Conservation (phyloP, 30 jellyfish, hydroid and myxozoan genomes). For the Rhopilema esculentum region DNA sequence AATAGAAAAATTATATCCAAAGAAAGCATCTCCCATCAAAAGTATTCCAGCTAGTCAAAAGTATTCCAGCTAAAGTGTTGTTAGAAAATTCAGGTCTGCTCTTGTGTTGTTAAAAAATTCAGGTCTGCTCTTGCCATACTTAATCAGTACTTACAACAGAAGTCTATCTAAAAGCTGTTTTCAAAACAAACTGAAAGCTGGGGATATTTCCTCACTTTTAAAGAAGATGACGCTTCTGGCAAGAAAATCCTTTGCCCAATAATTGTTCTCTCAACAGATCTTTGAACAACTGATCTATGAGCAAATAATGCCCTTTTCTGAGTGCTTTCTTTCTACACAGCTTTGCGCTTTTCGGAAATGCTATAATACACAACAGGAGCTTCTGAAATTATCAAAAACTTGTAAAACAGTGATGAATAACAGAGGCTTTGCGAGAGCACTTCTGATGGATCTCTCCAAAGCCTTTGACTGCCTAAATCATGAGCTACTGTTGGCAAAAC, state of each 20-base stretch:
- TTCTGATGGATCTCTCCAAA: neutral
- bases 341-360: conserved; percentile 8
- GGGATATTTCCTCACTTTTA: neutral
- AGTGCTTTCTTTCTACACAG: conserved; percentile 14
- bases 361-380: conserved; percentile 6
- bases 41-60: no score
- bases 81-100: no score
- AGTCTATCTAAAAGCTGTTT: neutral
- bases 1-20: neutral
- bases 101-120: neutral
- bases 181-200: conserved; percentile 25
- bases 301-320: neutral
- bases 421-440: conserved; percentile 12
- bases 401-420: conserved; percentile 11
- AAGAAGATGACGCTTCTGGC: conserved; percentile 17
- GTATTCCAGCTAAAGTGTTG: conserved; percentile 18
- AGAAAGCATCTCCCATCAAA: conserved; percentile 2
- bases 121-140: conserved; percentile 19
- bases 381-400: neutral
- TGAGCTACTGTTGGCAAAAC: conserved; percentile 2
- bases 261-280: conserved; percentile 11
- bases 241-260: conserved; percentile 10
- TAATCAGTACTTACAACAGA: conserved; percentile 5
- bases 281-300: conserved; percentile 9
- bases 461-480: neutral